A percentile compares a stretch with the other conserved stretches of the same genome.
Conservation (phyloP, 2,113 vertebrate genomes). For the Eurystomus gularis region DNA sequence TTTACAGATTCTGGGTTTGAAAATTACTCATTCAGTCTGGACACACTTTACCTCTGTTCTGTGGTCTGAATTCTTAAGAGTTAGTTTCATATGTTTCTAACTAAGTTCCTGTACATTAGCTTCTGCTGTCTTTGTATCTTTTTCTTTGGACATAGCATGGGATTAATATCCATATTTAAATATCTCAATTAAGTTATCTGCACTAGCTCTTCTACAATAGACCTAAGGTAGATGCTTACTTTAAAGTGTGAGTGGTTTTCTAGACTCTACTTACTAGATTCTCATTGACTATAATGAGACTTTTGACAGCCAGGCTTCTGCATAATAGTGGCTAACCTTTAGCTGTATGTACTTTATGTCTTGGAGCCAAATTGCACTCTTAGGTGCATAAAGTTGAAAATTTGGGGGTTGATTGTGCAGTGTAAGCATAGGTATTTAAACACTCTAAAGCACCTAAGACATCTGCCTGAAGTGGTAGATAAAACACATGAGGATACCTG, state of each 20-base stretch:
- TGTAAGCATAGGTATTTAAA: not conserved
- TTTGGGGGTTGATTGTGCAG: not conserved
- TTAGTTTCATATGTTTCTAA: not conserved
- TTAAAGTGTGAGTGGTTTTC: not conserved
- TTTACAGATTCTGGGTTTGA: not conserved
- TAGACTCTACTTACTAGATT: not conserved
- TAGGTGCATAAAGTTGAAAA: not conserved
- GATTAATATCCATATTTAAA: not conserved
- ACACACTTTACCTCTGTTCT: not conserved
- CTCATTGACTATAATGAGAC: not conserved
- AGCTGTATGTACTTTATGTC: not conserved
- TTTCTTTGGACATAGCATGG: not conserved
- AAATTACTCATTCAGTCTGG: not conserved
- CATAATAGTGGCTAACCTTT: not conserved
- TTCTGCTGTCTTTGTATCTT: not conserved
- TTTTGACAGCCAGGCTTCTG: not conserved
- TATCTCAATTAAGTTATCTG: not conserved
- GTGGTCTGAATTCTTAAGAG: not conserved
- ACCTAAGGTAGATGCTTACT: not conserved
- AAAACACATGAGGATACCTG: not conserved
- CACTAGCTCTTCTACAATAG: not conserved
- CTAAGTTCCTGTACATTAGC: not conserved
- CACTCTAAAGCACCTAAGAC: not conserved
- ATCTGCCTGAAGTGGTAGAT: not conserved
- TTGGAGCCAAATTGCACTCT: not conserved